Conservation (phyloP, 2,113 vertebrate genomes). For the Choloepus hoffmanni region DNA sequence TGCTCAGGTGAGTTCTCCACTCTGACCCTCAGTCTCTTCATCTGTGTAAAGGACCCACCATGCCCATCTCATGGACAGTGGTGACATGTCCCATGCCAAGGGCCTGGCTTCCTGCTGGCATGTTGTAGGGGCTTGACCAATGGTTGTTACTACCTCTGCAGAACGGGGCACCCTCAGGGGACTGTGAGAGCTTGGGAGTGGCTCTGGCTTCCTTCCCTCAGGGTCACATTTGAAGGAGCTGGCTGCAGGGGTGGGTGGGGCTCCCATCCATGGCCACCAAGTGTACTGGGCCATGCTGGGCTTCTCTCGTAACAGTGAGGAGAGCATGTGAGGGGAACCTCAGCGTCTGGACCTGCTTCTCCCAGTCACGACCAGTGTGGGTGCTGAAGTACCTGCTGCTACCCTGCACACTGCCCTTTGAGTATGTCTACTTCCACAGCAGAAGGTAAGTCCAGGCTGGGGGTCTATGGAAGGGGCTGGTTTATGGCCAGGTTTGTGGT, state of each 20-base stretch:
- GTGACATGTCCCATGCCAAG: rapidly evolving
- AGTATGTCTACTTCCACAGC: slow-evolving; percentile 47
- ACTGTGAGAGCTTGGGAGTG: too few relatives aligned
- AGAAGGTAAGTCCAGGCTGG: slow-evolving; percentile 37
- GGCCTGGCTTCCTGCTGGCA: not conserved
- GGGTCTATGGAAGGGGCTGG: not conserved
- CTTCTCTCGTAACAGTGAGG: slow-evolving; percentile 50
- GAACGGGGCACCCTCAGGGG: too few relatives aligned
- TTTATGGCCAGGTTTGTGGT: rapidly evolving
- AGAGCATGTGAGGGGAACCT: not conserved
- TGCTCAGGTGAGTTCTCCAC: not conserved
- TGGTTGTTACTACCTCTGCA: too few relatives aligned
- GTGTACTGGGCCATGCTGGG: not conserved
- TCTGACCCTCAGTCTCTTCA: not conserved
- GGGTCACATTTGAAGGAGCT: not conserved
- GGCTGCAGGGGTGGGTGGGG: not conserved
- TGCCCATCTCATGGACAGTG: rapidly evolving
- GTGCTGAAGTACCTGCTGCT: slow-evolving; percentile 20
- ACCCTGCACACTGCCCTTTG: slow-evolving; percentile 58
- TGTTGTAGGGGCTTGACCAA: rapidly evolving
- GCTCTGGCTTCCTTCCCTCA: too few relatives aligned
- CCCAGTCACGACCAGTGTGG: not conserved
- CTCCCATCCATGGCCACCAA: not conserved
- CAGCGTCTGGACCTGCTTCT: slow-evolving; percentile 45
- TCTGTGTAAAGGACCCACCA: not conserved